Percentiles rank a stretch among this genome's conserved stretches.
phyloP scores from a whole-genome alignment of 1,140 invertebrate genomes.

The Araneus ventricosus region DNA sequence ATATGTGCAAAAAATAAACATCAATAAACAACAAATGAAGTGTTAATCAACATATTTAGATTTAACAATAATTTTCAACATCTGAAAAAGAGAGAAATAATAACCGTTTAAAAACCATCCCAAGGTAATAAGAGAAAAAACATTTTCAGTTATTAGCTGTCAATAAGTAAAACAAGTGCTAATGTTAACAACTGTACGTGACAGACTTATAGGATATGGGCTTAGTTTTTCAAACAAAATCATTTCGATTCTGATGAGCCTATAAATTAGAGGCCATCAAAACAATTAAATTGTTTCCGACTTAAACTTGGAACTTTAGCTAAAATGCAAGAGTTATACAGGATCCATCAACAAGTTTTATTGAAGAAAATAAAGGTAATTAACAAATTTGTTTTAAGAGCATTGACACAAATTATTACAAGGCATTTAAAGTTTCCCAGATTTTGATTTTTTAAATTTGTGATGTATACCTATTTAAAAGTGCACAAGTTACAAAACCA shows the following conservation, averaged over 20 bases:
- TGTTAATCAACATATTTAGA: constrained; percentile 23
- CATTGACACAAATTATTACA: no score
- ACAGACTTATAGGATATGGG: background rate
- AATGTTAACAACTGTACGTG: constrained; percentile 38
- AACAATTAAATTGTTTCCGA: background rate
- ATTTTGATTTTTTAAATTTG: no score
- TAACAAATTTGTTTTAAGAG: no score
- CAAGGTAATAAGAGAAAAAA: background rate
- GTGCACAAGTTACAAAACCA: no score
- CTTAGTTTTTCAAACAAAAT: background rate
- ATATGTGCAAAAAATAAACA: constrained; percentile 26
- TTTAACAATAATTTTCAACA: constrained; percentile 34
- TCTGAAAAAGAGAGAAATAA: constrained; percentile 2
- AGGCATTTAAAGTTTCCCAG: no score
- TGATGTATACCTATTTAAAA: no score
- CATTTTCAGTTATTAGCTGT: constrained; percentile 24
- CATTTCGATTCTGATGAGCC: background rate
- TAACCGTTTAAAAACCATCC: constrained; percentile 14
- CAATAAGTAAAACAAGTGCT: constrained; percentile 45
- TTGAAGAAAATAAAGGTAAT: no score
- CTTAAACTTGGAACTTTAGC: no score
- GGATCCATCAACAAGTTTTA: no score
- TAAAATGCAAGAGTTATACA: no score
- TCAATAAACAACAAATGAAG: constrained; percentile 8
- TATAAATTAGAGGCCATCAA: background rate